Base-by-base conservation (phyloP, 2,888 invertebrate genomes). In the Incurvaria masculella region DNA sequence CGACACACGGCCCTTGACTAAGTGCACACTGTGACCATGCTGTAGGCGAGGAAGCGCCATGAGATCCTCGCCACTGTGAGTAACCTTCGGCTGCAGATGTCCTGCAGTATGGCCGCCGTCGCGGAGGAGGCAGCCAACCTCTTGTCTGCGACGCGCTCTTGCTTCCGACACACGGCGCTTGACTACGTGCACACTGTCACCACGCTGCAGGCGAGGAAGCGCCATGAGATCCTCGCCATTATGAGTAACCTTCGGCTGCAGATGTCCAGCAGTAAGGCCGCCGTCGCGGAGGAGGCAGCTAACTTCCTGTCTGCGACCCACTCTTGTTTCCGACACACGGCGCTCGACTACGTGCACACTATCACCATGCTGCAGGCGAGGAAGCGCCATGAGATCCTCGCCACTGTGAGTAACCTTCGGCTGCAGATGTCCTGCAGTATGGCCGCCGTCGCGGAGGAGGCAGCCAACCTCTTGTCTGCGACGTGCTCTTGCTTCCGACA, bases 1-100 rank as follows among this genome's bases (percentile, higher is more conserved):
- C 89, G 94, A 26, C 97, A 97, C 69, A 94, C 94, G 4, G 91
- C 96, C 2, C 80, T 98, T 49, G 96, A 97, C 68, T 97, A 97
- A 69, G 93, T 97, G 14, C 94, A 92, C 72, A 89, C 89, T n/a
- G n/a, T n/a, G n/a, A n/a, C 10, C n/a, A 41, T 11, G n/a, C 8
- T n/a, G n/a, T 8, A 41, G 8, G n/a, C 8, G 41, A 41, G 14
- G 41, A 8, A 42, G n/a, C 85, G 91, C 53, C 94, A 94, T 69
- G 94, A 96, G 70, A 88, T 96, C 61, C 75, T 97, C 43, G 93
- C n/a, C 19, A 42, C 14, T n/a, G n/a, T 8, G 4, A 42, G 26
- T 21, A 33, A 18, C 44, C n/a, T n/a, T n/a, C n/a, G n/a, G n/a
- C 44, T 33, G 20, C 55, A 84, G 80, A 87, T 89, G 17, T 88